These are phyloP conservation scores for Pteropus rufus DNA, from an alignment of 2,797 vertebrate species.

Conservation along the genomic window DNA sequence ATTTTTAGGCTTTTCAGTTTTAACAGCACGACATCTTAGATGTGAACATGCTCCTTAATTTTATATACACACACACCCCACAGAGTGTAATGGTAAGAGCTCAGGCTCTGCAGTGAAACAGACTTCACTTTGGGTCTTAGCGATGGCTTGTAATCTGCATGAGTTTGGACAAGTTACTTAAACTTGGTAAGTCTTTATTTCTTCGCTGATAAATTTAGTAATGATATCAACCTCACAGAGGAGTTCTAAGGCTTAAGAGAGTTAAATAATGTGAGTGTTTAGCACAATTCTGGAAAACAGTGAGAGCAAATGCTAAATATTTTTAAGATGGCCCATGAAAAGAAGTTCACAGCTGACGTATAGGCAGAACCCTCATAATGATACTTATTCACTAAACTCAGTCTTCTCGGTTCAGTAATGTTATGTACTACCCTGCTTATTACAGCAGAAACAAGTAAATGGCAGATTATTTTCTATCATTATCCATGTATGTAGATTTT, in stretches of 20 bases:
- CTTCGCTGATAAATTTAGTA: background rate
- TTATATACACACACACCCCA: background rate
- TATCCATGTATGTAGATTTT: background rate
- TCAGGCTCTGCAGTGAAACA: background rate
- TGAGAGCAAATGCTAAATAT: background rate
- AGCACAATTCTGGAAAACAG: background rate
- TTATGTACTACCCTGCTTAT: background rate
- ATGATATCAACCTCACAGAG: background rate
- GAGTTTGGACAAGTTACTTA: background rate
- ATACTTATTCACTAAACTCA: background rate
- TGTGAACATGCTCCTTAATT: background rate
- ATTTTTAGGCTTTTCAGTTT: background rate
- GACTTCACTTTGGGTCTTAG: background rate
- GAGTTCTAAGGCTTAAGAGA: background rate
- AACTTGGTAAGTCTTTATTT: background rate
- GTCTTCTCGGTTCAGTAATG: background rate
- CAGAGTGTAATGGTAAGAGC: background rate
- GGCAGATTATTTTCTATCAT: background rate
- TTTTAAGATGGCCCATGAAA: background rate
- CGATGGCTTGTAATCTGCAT: background rate
- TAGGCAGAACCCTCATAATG: background rate
- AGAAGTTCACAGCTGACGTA: background rate
- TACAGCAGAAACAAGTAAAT: background rate
- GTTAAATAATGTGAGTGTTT: background rate
- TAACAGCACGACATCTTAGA: background rate